Conservation (phyloP, 2,888 invertebrate genomes). For the Sarcophaga subvicina region DNA sequence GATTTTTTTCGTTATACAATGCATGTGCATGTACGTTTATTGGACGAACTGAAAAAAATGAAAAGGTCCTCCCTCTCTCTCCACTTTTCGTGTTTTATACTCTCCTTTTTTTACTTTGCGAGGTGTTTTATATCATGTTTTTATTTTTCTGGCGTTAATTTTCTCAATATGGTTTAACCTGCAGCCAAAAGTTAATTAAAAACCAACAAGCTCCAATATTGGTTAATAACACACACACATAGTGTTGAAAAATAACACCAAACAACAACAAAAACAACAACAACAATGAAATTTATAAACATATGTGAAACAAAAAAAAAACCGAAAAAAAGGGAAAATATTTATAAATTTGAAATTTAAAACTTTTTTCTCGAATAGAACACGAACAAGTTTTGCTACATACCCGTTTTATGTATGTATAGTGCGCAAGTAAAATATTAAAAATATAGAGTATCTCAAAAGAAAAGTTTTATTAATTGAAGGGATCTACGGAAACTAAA, state of each 20-base stretch:
- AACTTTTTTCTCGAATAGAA: conserved; percentile 36
- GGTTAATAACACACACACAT: conserved; percentile 64
- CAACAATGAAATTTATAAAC: neutral
- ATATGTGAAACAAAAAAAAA: neutral
- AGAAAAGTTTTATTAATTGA: too few relatives aligned
- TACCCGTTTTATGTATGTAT: too few relatives aligned
- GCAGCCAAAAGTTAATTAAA: conserved; percentile 82
- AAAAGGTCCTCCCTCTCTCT: conserved; percentile 16
- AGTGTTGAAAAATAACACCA: neutral
- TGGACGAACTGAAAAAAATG: conserved; percentile 5
- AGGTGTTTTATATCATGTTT: conserved; percentile 68
- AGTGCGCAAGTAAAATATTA: too few relatives aligned
- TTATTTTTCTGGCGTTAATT: conserved; percentile 77
- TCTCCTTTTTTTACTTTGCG: neutral
- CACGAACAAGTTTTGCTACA: too few relatives aligned
- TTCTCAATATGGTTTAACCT: conserved; percentile 80
- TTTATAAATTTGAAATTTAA: conserved; percentile 44
- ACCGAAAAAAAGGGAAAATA: neutral
- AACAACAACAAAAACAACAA: conserved; percentile 1
- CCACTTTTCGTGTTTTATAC: conserved; percentile 51
- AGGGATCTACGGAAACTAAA: too few relatives aligned
- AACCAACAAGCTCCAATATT: conserved; percentile 80
- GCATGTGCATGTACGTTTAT: conserved; percentile 47
- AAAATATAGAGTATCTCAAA: too few relatives aligned
- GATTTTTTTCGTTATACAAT: neutral